Evolutionary conservation across 2,113 vertebrate species (phyloP).

Genomic region (Pangasianodon gigas): DNA sequence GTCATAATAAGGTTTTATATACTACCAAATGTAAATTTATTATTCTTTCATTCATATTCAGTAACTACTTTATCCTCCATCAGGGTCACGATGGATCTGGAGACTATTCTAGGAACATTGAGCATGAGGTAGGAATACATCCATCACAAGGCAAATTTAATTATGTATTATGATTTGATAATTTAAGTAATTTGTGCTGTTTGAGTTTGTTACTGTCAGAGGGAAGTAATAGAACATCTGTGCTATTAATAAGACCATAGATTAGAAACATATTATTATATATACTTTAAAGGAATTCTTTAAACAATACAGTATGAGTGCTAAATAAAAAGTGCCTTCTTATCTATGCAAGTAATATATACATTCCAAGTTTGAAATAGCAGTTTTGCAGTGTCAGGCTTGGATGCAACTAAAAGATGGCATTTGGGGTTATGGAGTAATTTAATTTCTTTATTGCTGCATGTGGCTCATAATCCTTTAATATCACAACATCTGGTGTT

Average conservation of each 20-base stretch:
- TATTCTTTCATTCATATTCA: background rate
- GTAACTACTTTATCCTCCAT: background rate
- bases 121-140: background rate
- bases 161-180: conserved; percentile 15
- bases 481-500: conserved; percentile 45
- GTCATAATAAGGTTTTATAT: background rate
- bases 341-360: background rate
- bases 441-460: conserved; percentile 38
- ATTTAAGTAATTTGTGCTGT: conserved; percentile 9
- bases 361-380: conserved; percentile 17
- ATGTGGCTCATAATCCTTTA: conserved; percentile 30
- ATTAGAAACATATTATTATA: background rate
- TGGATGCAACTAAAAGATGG: conserved; percentile 22
- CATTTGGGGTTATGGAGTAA: conserved; percentile 33
- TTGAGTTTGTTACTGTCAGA: conserved; percentile 5
- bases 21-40: background rate
- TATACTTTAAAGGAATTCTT: conserved; percentile 1
- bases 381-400: conserved; percentile 16
- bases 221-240: conserved; percentile 1
- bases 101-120: background rate
- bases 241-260: background rate
- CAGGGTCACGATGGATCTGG: background rate
- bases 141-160: background rate
- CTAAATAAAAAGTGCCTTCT: conserved; percentile 15
- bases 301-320: background rate